Evolutionary conservation across 2,888 invertebrate genomes (phyloP), one percentile per base, ranked within the genome.

Genomic region (Ectemnius continuus): DNA sequence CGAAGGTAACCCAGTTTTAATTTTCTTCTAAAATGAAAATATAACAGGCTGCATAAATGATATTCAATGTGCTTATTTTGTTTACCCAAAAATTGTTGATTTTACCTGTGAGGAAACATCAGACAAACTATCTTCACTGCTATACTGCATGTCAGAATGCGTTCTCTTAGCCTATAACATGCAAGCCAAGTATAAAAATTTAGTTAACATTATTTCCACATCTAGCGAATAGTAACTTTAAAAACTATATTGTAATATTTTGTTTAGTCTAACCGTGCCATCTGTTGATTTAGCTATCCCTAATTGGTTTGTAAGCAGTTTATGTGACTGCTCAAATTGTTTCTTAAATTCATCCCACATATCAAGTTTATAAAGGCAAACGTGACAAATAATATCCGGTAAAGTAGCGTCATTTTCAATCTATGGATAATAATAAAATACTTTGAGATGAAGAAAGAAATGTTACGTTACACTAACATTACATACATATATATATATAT

Each of bases 331-430:
- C 20, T 90, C 66, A 67, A 90, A 89, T 70, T 85, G 87, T 60
- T 84, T 75, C 58, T 90, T 91, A 65, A 91, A 90, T 56, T 90
- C 89, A 58, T 69, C 79, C 90, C 90, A 90, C 86, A 88, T 85
- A 48, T 90, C 85, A 67, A 91, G 71, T 66, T 91, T 91, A 71
- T 90, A 90, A 6, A 91, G 79, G 65, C 91, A 91, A 48, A 87
- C 78, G 60, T 91, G 88, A 73, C 91, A 91, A 14, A 90, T 84
- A 13, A 84, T 87, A 20, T 76, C 78, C 2, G 91, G 90, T 45
- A 88, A 80, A 70, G 83, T 83, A 2, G 85, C 80, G 16, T 86
- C 85, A 47, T 87, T 71, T 36, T 85, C 77, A 28, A 91, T 87
- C 91, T 90, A 67, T 0, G 72, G 36, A 67, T 26, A 52, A 67